These are phyloP conservation scores for Coptodon rendalli DNA, from an alignment of 2,113 vertebrate species.

Conservation along the genomic window DNA sequence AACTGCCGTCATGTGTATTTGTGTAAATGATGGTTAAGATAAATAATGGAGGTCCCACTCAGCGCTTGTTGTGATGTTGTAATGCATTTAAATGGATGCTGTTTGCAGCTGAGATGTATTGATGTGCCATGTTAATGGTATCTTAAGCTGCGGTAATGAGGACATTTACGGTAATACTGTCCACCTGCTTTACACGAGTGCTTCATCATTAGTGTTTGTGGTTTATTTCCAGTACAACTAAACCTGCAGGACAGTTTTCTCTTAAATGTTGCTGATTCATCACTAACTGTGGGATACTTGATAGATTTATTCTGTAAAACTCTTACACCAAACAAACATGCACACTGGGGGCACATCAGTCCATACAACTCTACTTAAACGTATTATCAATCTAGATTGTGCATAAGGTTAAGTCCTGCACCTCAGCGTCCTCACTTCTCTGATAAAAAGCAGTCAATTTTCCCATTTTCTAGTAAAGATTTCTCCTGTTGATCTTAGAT, in stretches of 20 bases:
- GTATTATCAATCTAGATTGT: neutral
- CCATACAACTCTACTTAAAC: neutral
- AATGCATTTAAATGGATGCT: neutral
- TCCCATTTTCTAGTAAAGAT: neutral
- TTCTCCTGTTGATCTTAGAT: neutral
- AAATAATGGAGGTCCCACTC: neutral
- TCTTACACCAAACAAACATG: neutral
- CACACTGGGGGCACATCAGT: neutral
- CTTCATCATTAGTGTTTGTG: neutral
- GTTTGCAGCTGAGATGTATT: neutral
- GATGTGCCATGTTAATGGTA: conserved; percentile 16
- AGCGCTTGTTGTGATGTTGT: neutral
- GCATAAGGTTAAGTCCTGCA: neutral
- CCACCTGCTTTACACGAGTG: neutral
- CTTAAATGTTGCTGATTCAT: neutral
- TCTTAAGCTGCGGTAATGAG: neutral
- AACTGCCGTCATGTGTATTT: neutral
- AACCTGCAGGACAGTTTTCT: neutral
- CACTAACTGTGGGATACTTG: neutral
- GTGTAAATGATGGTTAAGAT: neutral
- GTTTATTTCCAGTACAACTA: neutral
- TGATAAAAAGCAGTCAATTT: neutral
- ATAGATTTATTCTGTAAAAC: neutral
- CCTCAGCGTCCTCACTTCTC: neutral
- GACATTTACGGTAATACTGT: conserved; percentile 21